Conservation (phyloP, 2,113 vertebrate genomes). For the Pygathrix nemaeus region DNA sequence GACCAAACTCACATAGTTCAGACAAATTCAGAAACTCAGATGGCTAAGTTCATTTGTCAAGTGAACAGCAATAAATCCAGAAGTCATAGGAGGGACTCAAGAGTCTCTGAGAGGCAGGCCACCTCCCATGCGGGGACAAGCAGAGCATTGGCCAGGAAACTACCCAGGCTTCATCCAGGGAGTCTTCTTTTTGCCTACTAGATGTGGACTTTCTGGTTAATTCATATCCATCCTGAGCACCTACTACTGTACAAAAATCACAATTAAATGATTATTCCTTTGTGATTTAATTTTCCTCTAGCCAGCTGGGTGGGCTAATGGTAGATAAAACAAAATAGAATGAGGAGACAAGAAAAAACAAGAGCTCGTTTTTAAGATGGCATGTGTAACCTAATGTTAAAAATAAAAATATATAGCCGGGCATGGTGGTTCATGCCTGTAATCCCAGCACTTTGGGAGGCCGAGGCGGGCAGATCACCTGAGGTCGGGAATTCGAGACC, state of each 20-base stretch:
- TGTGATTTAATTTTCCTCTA: neutral
- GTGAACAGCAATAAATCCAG: neutral
- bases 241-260: neutral
- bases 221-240: accelerated
- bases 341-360: neutral
- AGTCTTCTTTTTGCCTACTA: no score
- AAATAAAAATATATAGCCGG: neutral
- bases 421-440: no score
- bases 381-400: neutral
- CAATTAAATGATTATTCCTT: neutral
- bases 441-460: no score
- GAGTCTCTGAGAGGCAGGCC: neutral
- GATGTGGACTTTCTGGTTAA: neutral
- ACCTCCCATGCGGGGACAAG: neutral
- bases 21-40: neutral
- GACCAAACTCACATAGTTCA: neutral
- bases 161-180: neutral
- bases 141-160: neutral
- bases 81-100: neutral
- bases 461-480: no score
- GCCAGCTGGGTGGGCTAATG: neutral
- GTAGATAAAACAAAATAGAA: neutral
- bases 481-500: no score
- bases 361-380: neutral
- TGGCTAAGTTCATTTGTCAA: neutral